Evolutionary conservation across 2,113 vertebrate genomes (phyloP).

Genomic region (Cebus imitator): DNA sequence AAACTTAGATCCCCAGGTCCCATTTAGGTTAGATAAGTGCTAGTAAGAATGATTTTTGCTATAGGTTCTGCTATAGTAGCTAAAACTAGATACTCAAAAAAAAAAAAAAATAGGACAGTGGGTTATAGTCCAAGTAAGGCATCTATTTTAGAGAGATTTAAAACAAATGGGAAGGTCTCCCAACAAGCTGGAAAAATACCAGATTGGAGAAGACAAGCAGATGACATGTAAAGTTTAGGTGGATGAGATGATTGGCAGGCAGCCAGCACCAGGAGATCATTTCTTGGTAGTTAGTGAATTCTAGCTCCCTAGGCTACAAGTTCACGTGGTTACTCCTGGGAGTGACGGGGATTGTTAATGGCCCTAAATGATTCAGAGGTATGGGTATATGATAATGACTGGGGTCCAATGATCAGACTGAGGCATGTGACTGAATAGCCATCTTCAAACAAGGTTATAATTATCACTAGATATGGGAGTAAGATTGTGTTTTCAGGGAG

Average conservation of each 20-base stretch:
- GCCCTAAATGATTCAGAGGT: background rate
- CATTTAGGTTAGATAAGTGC: background rate
- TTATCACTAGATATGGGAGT: background rate
- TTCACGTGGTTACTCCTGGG: background rate
- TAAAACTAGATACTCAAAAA: background rate
- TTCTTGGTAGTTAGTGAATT: background rate
- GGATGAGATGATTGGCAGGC: background rate
- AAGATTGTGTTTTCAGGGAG: background rate
- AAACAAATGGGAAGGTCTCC: background rate
- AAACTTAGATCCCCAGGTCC: background rate
- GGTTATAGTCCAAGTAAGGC: background rate
- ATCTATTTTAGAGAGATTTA: background rate
- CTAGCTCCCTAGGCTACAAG: background rate
- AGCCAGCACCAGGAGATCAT: background rate
- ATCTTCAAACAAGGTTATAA: background rate
- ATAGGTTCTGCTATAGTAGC: background rate
- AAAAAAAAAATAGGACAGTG: background rate
- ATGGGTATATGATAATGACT: background rate
- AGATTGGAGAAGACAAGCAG: background rate
- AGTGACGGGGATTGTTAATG: background rate
- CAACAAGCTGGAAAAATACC: background rate
- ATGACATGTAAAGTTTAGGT: background rate
- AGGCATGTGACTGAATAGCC: background rate
- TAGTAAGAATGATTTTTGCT: background rate
- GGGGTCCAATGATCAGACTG: background rate